Evolutionary conservation across 2,888 invertebrate genomes (phyloP).

Genomic region (Calameuta pallipes): DNA sequence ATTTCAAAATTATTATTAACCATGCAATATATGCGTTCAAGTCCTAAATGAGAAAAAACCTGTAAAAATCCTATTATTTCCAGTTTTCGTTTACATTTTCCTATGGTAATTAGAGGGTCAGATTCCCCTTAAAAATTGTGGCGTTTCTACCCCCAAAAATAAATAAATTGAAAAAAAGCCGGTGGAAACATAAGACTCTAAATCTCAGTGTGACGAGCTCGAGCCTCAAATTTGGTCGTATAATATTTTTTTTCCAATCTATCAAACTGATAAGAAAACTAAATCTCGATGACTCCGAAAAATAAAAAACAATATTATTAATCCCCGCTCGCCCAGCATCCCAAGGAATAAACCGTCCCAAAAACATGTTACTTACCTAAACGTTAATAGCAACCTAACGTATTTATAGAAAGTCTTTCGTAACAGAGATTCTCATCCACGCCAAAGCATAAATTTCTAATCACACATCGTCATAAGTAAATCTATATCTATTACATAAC

Average conservation of each 20-base stretch:
- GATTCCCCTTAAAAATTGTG: no score
- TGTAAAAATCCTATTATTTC: no score
- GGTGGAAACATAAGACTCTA: slow-evolving; percentile 19
- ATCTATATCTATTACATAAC: neutral
- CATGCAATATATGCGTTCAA: no score
- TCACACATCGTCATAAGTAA: neutral
- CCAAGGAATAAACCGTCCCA: neutral
- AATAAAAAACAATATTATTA: neutral
- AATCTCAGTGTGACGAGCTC: slow-evolving; percentile 20
- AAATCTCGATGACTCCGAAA: neutral
- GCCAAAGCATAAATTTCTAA: neutral
- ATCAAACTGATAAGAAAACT: no score
- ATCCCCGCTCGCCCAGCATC: neutral
- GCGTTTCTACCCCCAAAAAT: no score
- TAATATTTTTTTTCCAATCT: neutral
- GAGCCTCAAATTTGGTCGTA: slow-evolving; percentile 19
- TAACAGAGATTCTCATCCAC: neutral
- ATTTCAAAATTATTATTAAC: no score
- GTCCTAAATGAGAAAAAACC: no score
- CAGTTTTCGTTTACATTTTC: no score
- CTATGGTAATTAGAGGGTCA: no score
- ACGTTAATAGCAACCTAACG: neutral
- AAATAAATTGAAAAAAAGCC: neutral
- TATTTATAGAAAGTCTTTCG: neutral
- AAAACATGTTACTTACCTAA: neutral